phyloP scores from a whole-genome alignment of 2,797 vertebrate genomes.

The Pseudomugil tenellus region DNA sequence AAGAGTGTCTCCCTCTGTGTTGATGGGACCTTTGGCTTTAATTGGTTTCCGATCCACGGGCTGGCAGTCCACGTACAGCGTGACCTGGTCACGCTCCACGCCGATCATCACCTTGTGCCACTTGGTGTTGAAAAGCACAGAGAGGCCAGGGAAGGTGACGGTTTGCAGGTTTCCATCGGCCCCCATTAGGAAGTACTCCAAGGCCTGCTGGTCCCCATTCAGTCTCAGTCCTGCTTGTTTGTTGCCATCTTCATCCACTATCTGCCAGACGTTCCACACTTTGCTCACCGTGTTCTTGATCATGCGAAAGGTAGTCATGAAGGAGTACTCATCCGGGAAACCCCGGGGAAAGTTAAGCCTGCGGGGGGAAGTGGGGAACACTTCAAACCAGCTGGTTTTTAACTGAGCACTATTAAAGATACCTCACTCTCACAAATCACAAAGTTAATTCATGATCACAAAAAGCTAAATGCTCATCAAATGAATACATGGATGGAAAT shows the following conservation, averaged over 20 bases:
- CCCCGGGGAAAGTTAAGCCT: constrained; percentile 85
- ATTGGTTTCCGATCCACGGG: constrained; percentile 83
- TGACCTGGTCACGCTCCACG: constrained; percentile 82
- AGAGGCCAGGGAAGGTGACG: constrained; percentile 82
- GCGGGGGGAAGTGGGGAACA: not conserved
- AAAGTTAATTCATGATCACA: constrained; percentile 22
- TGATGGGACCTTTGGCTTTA: constrained; percentile 84
- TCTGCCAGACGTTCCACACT: constrained; percentile 88
- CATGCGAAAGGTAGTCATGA: constrained; percentile 88
- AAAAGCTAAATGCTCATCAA: constrained; percentile 19
- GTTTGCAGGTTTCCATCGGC: constrained; percentile 83
- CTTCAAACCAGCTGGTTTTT: constrained; percentile 4
- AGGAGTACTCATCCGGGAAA: constrained; percentile 86
- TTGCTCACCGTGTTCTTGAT: constrained; percentile 85
- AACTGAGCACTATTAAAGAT: not conserved
- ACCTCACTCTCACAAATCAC: not conserved
- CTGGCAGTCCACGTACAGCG: constrained; percentile 86
- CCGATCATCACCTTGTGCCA: constrained; percentile 90
- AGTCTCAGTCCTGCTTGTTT: constrained; percentile 85
- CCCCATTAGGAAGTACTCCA: constrained; percentile 86
- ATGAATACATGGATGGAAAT: constrained; percentile 35
- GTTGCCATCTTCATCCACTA: constrained; percentile 82
- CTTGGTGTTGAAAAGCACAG: constrained; percentile 86
- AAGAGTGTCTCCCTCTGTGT: constrained; percentile 85
- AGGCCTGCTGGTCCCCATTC: constrained; percentile 84